phyloP scores from a whole-genome alignment of 2,888 invertebrate genomes.

The Sarcophaga rosellei region DNA sequence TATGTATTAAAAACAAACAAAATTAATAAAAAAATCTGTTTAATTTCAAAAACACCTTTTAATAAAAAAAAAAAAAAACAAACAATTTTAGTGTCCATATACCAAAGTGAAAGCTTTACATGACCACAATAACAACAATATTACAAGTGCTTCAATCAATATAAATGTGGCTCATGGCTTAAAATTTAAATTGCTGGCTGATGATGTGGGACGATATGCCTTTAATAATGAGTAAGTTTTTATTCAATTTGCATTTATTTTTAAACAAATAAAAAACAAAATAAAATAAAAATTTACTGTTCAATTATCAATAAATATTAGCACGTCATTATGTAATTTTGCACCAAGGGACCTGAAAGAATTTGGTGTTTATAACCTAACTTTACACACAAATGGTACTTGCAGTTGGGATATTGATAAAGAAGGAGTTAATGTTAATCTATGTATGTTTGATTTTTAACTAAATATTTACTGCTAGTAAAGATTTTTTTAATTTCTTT shows the following conservation, averaged over 20 bases:
- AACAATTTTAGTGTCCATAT: constrained; percentile 84
- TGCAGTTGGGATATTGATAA: constrained; percentile 84
- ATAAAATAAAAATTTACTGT: constrained; percentile 30
- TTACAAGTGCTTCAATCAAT: constrained; percentile 78
- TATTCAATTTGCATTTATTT: background rate
- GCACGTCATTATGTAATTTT: constrained; percentile 83
- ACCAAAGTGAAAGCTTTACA: constrained; percentile 81
- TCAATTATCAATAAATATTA: constrained; percentile 74
- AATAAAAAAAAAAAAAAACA: background rate
- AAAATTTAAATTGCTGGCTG: constrained; percentile 84
- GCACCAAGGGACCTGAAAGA: constrained; percentile 83
- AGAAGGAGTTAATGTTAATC: constrained; percentile 87
- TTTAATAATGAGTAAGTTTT: constrained; percentile 78
- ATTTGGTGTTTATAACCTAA: constrained; percentile 88
- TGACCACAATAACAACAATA: constrained; percentile 49
- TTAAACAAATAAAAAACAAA: background rate
- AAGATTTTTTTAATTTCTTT: constrained; percentile 9
- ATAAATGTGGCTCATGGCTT: constrained; percentile 82
- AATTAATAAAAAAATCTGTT: background rate
- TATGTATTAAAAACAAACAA: constrained; percentile 79
- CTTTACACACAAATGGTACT: constrained; percentile 81
- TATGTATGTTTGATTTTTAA: constrained; percentile 75
- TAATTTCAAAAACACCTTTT: constrained; percentile 12
- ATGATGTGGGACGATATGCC: constrained; percentile 82
- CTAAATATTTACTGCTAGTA: background rate